These are phyloP conservation scores for Amphiduros pacificus DNA, from an alignment of 2,888 invertebrate genomes.

Conservation along the genomic window DNA sequence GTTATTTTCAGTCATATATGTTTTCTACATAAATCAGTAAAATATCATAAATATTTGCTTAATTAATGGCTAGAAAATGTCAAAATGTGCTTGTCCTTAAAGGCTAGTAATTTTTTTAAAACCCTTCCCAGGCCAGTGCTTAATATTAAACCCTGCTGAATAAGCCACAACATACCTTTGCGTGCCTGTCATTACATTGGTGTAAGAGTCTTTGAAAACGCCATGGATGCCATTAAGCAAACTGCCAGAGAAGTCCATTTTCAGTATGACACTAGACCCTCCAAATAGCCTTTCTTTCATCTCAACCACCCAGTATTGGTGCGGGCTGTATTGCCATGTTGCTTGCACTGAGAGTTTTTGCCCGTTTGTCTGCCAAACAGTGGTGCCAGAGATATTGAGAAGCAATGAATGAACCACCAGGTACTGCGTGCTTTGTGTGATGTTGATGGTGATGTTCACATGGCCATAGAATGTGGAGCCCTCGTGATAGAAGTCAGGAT, in stretches of 20 bases:
- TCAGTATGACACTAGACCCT: slow-evolving; percentile 55
- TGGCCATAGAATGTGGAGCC: slow-evolving; percentile 64
- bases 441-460: slow-evolving; percentile 58
- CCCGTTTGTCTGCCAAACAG: slow-evolving; percentile 33
- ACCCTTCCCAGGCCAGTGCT: too few relatives aligned
- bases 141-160: too few relatives aligned
- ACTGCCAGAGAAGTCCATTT: slow-evolving; percentile 69
- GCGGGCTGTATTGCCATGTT: slow-evolving; percentile 54
- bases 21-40: too few relatives aligned
- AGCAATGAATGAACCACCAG: slow-evolving; percentile 68
- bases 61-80: too few relatives aligned
- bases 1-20: too few relatives aligned
- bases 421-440: slow-evolving; percentile 49
- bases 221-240: slow-evolving; percentile 73
- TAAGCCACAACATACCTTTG: slow-evolving; percentile 48
- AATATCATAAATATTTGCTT: too few relatives aligned
- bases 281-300: slow-evolving; percentile 36
- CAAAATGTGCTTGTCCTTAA: too few relatives aligned
- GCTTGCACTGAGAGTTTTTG: background rate
- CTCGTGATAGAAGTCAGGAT: slow-evolving; percentile 68
- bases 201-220: slow-evolving; percentile 72
- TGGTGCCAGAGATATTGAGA: slow-evolving; percentile 63
- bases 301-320: slow-evolving; percentile 61
- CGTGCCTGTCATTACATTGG: slow-evolving; percentile 42
- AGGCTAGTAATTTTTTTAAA: too few relatives aligned